Evolutionary conservation across 1,140 invertebrate genomes (phyloP).

Genomic region (Drosophila burlai): DNA sequence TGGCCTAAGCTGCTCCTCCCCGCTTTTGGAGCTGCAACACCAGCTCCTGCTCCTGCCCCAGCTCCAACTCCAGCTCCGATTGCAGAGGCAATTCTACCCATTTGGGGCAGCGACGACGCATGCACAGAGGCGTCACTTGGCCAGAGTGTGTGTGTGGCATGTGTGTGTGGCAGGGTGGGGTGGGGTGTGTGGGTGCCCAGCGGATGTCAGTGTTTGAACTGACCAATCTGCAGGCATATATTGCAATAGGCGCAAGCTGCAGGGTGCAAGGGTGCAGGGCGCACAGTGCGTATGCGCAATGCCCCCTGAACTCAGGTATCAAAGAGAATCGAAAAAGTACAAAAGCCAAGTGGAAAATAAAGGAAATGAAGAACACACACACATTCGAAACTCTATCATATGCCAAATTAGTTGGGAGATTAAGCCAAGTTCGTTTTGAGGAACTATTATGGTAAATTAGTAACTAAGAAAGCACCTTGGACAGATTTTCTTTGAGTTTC

Average conservation of each 20-base stretch:
- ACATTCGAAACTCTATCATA: neutral
- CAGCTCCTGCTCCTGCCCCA: neutral
- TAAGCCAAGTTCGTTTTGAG: neutral
- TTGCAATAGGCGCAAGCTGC: constrained; percentile 71
- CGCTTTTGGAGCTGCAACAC: constrained; percentile 1
- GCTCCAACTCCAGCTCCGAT: constrained; percentile 10
- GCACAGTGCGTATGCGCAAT: constrained; percentile 80
- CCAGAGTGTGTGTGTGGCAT: constrained; percentile 14
- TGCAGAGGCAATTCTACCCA: constrained; percentile 16
- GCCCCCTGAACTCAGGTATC: constrained; percentile 39
- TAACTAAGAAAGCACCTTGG: neutral
- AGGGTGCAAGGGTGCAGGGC: constrained; percentile 33
- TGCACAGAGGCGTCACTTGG: constrained; percentile 45
- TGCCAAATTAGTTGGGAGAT: too few species aligned
- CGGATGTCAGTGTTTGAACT: constrained; percentile 51
- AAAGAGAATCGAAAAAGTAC: neutral
- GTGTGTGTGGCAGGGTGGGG: constrained; percentile 3
- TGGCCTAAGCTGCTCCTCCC: constrained; percentile 13
- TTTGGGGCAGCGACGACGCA: constrained; percentile 41
- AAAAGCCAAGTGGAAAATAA: neutral
- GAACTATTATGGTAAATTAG: neutral
- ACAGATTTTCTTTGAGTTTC: neutral
- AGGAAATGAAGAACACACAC: neutral
- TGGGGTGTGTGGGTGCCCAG: neutral
- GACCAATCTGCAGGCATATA: constrained; percentile 78